These are phyloP conservation scores for Melitaea athalia DNA, from an alignment of 2,888 invertebrate species.

Conservation along the genomic window DNA sequence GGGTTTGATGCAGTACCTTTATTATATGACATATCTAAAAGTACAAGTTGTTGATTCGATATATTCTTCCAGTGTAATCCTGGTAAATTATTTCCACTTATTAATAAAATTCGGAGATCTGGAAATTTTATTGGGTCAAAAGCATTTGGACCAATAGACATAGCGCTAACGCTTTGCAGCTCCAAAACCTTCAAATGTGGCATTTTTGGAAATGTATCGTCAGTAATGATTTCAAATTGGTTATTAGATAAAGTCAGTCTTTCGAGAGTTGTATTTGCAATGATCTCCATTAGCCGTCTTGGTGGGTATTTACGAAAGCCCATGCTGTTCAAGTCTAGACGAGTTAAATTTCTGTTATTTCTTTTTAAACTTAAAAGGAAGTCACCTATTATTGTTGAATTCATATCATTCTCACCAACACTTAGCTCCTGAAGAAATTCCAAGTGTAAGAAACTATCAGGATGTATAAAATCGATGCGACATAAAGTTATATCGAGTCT, in stretches of 20 bases:
- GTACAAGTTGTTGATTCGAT: constrained; percentile 68
- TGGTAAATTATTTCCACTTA: constrained; percentile 79
- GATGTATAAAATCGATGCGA: constrained; percentile 78
- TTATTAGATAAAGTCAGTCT: constrained; percentile 76
- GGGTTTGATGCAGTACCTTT: constrained; percentile 67
- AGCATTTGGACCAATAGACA: constrained; percentile 71
- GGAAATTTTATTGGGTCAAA: constrained; percentile 75
- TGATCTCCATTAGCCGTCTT: constrained; percentile 67
- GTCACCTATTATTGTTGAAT: constrained; percentile 63
- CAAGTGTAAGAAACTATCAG: constrained; percentile 73
- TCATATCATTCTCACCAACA: constrained; percentile 80
- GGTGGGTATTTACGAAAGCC: constrained; percentile 80
- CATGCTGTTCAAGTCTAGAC: constrained; percentile 76
- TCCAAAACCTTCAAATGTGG: constrained; percentile 79
- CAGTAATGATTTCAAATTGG: constrained; percentile 79
- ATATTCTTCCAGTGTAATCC: constrained; percentile 77
- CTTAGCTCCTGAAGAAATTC: constrained; percentile 68
- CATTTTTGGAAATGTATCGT: constrained; percentile 81
- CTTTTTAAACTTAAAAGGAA: constrained; percentile 63
- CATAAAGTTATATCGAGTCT: constrained; percentile 78
- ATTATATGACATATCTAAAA: constrained; percentile 79
- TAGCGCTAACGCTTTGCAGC: constrained; percentile 76
- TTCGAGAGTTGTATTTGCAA: constrained; percentile 76
- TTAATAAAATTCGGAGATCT: constrained; percentile 72
- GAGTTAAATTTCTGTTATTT: constrained; percentile 64